A percentile compares a stretch with the other conserved stretches of the same genome.
Conservation (phyloP, 1,140 invertebrate species). For the Mamestra configurata region DNA sequence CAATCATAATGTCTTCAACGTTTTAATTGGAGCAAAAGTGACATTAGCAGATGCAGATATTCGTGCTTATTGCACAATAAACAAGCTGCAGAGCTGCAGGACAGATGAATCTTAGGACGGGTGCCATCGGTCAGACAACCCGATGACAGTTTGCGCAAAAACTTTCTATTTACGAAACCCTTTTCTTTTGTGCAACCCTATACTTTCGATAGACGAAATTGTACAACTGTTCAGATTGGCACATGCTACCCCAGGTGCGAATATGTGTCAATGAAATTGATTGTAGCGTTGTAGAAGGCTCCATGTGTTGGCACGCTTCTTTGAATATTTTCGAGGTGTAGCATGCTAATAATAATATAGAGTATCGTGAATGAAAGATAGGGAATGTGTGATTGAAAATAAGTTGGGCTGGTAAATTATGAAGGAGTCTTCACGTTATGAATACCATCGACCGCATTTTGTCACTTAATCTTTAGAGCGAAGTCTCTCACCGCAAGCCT, state of each 20-base stretch:
- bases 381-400: not conserved
- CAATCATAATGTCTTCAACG: not conserved
- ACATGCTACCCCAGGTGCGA: conserved; percentile 43
- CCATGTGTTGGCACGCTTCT: conserved; percentile 33
- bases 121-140: conserved; percentile 58
- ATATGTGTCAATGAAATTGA: conserved; percentile 10
- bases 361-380: not conserved
- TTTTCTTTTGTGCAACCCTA: conserved; percentile 46
- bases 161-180: conserved; percentile 65
- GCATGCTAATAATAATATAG: not conserved
- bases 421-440: too few relatives aligned
- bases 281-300: not conserved
- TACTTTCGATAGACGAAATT: conserved; percentile 30
- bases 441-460: not conserved
- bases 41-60: conserved; percentile 23
- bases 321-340: not conserved
- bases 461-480: not conserved
- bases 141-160: conserved; percentile 70
- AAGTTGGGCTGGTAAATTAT: too few relatives aligned
- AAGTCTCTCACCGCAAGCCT: not conserved
- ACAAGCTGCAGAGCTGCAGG: conserved; percentile 59
- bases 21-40: not conserved
- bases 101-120: conserved; percentile 59
- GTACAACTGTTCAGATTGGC: conserved; percentile 21
- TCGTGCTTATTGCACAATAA: conserved; percentile 59